Evolutionary conservation across 1,140 invertebrate species (phyloP).

Genomic region (Bombus waltoni): DNA sequence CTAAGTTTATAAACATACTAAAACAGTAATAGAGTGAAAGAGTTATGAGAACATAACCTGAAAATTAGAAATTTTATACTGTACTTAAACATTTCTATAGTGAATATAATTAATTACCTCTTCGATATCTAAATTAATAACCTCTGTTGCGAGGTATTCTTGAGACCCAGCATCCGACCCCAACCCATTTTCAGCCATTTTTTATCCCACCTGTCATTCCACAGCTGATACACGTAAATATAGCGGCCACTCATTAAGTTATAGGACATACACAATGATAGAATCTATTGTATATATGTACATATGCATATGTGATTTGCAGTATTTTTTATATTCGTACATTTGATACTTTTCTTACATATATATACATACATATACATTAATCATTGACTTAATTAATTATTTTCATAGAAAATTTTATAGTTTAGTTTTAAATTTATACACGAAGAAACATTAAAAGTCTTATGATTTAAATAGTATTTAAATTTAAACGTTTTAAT

Average conservation of each 20-base stretch:
- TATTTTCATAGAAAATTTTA: too few relatives aligned
- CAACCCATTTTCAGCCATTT: conserved; percentile 83
- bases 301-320: background rate
- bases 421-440: too few relatives aligned
- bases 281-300: background rate
- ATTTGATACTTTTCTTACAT: background rate
- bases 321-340: background rate
- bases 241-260: conserved; percentile 18
- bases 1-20: background rate
- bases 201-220: conserved; percentile 63
- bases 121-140: conserved; percentile 86
- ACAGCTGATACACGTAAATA: conserved; percentile 55
- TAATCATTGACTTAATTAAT: background rate
- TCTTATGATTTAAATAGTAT: too few relatives aligned
- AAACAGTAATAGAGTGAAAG: background rate
- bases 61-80: conserved; percentile 4
- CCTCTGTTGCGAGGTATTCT: conserved; percentile 84
- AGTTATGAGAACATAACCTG: conserved; percentile 35
- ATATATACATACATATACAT: background rate
- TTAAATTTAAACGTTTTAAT: too few relatives aligned
- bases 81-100: background rate
- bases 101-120: conserved; percentile 81
- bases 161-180: conserved; percentile 87
- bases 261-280: background rate
- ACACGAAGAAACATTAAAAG: too few relatives aligned